A percentile compares a stretch with the other conserved stretches of the same genome.
Evolutionary conservation across 2,113 vertebrate species (phyloP).

Genomic region (Axis porcinus): DNA sequence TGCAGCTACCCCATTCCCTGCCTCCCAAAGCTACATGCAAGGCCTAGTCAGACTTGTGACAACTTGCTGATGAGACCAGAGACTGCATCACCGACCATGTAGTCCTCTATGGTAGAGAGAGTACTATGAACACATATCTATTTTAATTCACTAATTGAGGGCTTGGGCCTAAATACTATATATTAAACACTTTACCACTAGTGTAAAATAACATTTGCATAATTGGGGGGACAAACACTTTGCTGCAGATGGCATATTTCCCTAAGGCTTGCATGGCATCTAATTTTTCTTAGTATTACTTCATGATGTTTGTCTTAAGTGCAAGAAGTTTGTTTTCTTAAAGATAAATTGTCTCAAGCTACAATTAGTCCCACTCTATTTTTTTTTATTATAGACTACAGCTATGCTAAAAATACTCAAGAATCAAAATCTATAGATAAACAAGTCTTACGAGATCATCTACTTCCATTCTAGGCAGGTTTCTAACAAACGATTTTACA

Average conservation of each 20-base stretch:
- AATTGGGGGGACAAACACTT: slow-evolving; percentile 75
- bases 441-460: background rate
- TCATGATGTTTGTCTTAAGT: slow-evolving; percentile 47
- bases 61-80: background rate
- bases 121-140: slow-evolving; percentile 60
- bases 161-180: slow-evolving; percentile 50
- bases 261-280: slow-evolving; percentile 69
- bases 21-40: background rate
- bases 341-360: slow-evolving; percentile 59
- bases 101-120: background rate
- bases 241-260: slow-evolving; percentile 67
- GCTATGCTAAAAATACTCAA: background rate
- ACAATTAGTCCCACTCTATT: slow-evolving; percentile 38
- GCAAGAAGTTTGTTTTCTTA: slow-evolving; percentile 60
- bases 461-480: background rate
- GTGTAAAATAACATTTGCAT: slow-evolving; percentile 64
- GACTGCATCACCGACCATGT: background rate
- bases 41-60: background rate
- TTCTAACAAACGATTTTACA: background rate
- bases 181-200: slow-evolving; percentile 76
- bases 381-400: slow-evolving; percentile 54
- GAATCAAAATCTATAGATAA: background rate
- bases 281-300: slow-evolving; percentile 72
- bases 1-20: background rate
- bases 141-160: slow-evolving; percentile 70